A percentile compares a stretch with the other conserved stretches of the same genome.
phyloP scores from a whole-genome alignment of 2,888 invertebrate species.

The Agrochola circellaris region DNA sequence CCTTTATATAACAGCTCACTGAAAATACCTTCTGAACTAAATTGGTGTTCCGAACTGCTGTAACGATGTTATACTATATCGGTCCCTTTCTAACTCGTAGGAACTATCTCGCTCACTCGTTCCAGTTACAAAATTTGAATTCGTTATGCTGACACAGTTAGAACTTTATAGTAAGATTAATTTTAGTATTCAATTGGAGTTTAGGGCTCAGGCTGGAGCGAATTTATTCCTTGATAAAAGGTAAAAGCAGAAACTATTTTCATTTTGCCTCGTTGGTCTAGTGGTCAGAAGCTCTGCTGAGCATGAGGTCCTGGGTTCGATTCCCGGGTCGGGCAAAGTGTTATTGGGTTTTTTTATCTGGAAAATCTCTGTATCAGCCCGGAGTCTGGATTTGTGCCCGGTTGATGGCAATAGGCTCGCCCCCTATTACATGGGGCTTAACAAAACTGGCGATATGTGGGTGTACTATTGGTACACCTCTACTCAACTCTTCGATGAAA shows the following conservation, averaged over 20 bases:
- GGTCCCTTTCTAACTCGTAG: conserved; percentile 39
- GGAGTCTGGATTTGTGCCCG: too few species aligned
- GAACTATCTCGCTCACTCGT: conserved; percentile 34
- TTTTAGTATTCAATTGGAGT: conserved; percentile 35
- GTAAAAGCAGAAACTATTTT: neutral
- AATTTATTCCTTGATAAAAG: neutral
- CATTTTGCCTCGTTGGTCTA: too few species aligned
- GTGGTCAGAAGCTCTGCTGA: too few species aligned
- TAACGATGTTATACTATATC: conserved; percentile 62
- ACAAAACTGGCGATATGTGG: too few species aligned
- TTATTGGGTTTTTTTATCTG: too few species aligned
- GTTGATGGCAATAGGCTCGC: too few species aligned
- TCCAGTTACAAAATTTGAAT: conserved; percentile 45
- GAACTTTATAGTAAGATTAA: conserved; percentile 33
- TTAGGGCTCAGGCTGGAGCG: neutral
- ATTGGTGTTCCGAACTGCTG: conserved; percentile 60
- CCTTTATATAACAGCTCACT: conserved; percentile 52
- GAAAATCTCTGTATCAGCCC: too few species aligned
- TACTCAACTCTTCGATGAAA: too few species aligned
- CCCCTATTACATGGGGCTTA: too few species aligned
- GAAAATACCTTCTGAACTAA: conserved; percentile 55
- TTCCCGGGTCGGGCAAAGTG: too few species aligned
- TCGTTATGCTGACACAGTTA: conserved; percentile 26
- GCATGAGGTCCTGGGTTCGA: too few species aligned
- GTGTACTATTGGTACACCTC: too few species aligned